phyloP scores from a whole-genome alignment of 2,797 vertebrate genomes.

The Oreochromis grahami region DNA sequence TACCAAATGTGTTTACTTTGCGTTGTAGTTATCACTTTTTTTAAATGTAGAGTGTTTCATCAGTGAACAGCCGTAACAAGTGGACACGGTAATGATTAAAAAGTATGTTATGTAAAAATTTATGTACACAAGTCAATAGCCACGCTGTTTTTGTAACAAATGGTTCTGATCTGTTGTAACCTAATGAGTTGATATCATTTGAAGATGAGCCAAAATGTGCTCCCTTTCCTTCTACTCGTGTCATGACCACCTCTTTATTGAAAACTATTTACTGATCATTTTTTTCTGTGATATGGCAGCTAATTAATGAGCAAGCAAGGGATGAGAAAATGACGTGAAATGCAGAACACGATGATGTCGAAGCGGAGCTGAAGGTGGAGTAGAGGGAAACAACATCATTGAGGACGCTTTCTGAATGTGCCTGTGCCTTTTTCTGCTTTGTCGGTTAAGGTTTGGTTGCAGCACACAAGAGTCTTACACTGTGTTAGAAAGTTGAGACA shows the following conservation, averaged over 20 bases:
- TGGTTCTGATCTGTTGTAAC: background rate
- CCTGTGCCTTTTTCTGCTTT: background rate
- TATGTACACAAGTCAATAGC: background rate
- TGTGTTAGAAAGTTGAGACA: background rate
- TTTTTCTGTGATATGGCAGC: background rate
- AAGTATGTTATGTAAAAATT: slow-evolving; percentile 7
- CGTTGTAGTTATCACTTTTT: background rate
- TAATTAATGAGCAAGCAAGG: background rate
- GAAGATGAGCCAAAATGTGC: background rate
- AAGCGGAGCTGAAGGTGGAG: fast-evolving
- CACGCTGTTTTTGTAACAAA: background rate
- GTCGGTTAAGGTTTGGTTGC: background rate
- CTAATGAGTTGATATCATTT: background rate
- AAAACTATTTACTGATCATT: background rate
- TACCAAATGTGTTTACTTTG: background rate
- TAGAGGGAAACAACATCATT: background rate
- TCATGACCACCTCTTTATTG: background rate
- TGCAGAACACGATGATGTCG: background rate
- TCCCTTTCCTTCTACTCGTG: background rate
- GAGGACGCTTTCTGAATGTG: background rate
- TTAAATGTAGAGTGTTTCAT: background rate
- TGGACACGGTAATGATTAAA: background rate
- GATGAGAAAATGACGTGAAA: no score
- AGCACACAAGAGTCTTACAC: background rate
- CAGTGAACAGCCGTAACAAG: background rate